Percentiles rank a stretch among this genome's conserved stretches.
Conservation (phyloP, 2,888 invertebrate species). For the Diaprepes abbreviatus region DNA sequence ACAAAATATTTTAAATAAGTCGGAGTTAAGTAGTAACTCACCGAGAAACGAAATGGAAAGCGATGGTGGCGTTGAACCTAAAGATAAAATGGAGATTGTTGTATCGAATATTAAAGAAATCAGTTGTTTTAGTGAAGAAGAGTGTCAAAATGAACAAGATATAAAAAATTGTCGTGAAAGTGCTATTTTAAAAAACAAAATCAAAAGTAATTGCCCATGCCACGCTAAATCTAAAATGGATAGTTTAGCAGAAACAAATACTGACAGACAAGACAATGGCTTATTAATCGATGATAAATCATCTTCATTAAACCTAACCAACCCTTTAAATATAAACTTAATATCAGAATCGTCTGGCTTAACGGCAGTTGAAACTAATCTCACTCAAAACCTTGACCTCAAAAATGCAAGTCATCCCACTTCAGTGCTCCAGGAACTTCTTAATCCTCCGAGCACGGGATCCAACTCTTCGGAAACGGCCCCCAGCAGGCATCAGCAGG, state of each 20-base stretch:
- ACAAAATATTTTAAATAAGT: not conserved
- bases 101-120: too few relatives aligned
- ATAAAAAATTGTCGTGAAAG: too few relatives aligned
- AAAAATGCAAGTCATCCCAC: constrained; percentile 20
- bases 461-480: constrained; percentile 40
- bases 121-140: too few relatives aligned
- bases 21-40: not conserved
- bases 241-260: not conserved
- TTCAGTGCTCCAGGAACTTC: constrained; percentile 30
- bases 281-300: not conserved
- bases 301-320: not conserved
- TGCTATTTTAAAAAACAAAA: too few relatives aligned
- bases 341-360: not conserved
- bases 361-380: not conserved
- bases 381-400: constrained; percentile 4
- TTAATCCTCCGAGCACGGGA: constrained; percentile 30
- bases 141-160: too few relatives aligned
- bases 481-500: constrained; percentile 33
- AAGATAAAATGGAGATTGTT: not conserved
- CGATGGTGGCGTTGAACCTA: not conserved
- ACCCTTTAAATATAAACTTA: not conserved
- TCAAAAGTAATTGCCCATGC: too few relatives aligned
- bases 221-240: not conserved
- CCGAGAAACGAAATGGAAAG: not conserved
- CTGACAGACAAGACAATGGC: not conserved